Base-by-base conservation (phyloP, 1,140 invertebrate species). In the Saccostrea glomerata region DNA sequence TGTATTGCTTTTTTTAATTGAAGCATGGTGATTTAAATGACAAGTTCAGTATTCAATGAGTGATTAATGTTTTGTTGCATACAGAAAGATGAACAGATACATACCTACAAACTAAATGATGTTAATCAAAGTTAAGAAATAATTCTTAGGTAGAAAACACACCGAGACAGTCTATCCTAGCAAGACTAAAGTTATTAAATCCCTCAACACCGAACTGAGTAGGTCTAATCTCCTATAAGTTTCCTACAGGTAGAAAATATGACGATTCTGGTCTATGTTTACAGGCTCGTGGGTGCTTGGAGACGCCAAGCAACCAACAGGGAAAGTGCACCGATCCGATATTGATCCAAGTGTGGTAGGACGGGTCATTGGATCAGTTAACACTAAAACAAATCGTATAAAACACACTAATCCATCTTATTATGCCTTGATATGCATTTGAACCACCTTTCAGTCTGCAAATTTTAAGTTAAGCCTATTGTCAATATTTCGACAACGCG, bases 221-320 rank as follows among this genome's bases (percentile, higher is more conserved):
- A 36, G 13, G 25, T 77, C 23, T 77, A 77, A 77, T 77, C 70
- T 77, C 25, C 13, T 77, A 36, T 77, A 77, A 77, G 70, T 77
- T 73, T 77, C 66, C 70, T 77, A 77, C 70, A 77, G 70, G 70
- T 77, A 77, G 36, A 77, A 77, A 25, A 3, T 77, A 30, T 36
- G 70, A 30, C 70, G 70, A 36, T 23, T 77, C 70, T 77, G 70
- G 89, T 88, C 82, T 91, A 82, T 92, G 92, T 92, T 92, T 91
- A 91, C 91, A 30, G 87, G 58, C 73, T 88, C 85, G 56, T 86
- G 86, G 90, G 87, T 92, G 89, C 92, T 85, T 92, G 86, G 92
- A 90, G 91, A 92, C 92, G 88, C 91, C 84, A 90, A 85, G 92
- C 92, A 92, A 92, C 92, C 56, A 54, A 11, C 36, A 63, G 87